Evolutionary conservation across 2,888 invertebrate genomes (phyloP).

Genomic region (Xanthia togata): DNA sequence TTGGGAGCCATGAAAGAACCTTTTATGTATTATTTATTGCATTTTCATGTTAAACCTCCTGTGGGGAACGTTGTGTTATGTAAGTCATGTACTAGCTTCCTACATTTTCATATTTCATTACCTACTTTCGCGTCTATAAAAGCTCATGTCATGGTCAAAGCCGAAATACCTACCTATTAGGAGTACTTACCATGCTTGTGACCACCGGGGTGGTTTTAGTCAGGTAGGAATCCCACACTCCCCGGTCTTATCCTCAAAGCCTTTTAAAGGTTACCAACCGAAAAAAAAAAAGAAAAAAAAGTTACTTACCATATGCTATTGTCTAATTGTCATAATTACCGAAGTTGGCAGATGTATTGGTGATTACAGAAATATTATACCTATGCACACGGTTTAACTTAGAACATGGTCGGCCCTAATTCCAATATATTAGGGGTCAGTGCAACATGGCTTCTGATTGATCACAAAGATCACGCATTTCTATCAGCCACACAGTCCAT

Average conservation of each 20-base stretch:
- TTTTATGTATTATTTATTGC: conserved; percentile 42
- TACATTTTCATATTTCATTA: conserved; percentile 15
- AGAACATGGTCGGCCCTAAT: neutral
- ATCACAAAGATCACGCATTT: neutral
- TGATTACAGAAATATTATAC: neutral
- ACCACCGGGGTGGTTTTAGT: no score
- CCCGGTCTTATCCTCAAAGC: no score
- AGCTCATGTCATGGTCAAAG: neutral
- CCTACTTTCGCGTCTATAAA: neutral
- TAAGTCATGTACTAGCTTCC: no score
- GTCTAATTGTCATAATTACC: neutral
- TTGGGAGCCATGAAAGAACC: conserved; percentile 18
- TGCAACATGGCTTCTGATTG: neutral
- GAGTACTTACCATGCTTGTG: no score
- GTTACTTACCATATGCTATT: neutral
- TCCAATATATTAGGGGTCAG: neutral
- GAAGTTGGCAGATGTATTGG: neutral
- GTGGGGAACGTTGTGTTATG: neutral
- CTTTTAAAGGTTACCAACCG: no score
- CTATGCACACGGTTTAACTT: neutral
- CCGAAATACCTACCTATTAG: neutral
- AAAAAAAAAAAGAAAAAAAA: no score
- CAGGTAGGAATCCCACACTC: no score
- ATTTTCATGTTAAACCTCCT: conserved; percentile 37
- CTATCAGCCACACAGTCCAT: neutral